Conservation (phyloP, 2,888 invertebrate genomes). For the Pollenia labialis region DNA sequence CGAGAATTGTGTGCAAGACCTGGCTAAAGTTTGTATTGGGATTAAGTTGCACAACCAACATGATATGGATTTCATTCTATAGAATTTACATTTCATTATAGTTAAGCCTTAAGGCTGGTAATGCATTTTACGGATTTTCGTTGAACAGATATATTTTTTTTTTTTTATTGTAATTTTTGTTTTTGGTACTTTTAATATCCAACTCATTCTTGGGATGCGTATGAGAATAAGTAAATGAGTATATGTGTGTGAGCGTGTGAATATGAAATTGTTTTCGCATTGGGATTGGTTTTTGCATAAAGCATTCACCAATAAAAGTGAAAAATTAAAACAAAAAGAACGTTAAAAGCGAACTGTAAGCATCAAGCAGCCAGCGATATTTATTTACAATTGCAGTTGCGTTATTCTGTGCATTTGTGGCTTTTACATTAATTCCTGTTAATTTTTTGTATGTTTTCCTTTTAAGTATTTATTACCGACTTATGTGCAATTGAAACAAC, state of each 20-base stretch:
- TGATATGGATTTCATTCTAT: slow-evolving; percentile 62
- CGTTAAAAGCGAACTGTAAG: slow-evolving; percentile 59
- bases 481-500: slow-evolving; percentile 52
- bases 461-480: slow-evolving; percentile 60
- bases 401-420: slow-evolving; percentile 52
- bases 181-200: slow-evolving; percentile 37
- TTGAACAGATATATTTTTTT: slow-evolving; percentile 46
- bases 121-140: slow-evolving; percentile 74
- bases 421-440: slow-evolving; percentile 62
- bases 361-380: slow-evolving; percentile 73
- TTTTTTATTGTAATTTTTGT: slow-evolving; percentile 23
- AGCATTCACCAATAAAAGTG: slow-evolving; percentile 44
- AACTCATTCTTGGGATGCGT: slow-evolving; percentile 19
- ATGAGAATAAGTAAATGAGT: slow-evolving; percentile 24
- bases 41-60: slow-evolving; percentile 56
- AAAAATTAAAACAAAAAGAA: slow-evolving; percentile 33
- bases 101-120: slow-evolving; percentile 81
- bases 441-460: slow-evolving; percentile 18
- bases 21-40: slow-evolving; percentile 30
- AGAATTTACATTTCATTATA: slow-evolving; percentile 81
- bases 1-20: not conserved
- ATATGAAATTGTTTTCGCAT: slow-evolving; percentile 38
- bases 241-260: not conserved
- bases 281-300: slow-evolving; percentile 48
- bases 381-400: slow-evolving; percentile 65